Percentiles rank a stretch among this genome's conserved stretches.
Conservation (phyloP, 2,888 invertebrate species). For the Minunthozetes semirufus region DNA sequence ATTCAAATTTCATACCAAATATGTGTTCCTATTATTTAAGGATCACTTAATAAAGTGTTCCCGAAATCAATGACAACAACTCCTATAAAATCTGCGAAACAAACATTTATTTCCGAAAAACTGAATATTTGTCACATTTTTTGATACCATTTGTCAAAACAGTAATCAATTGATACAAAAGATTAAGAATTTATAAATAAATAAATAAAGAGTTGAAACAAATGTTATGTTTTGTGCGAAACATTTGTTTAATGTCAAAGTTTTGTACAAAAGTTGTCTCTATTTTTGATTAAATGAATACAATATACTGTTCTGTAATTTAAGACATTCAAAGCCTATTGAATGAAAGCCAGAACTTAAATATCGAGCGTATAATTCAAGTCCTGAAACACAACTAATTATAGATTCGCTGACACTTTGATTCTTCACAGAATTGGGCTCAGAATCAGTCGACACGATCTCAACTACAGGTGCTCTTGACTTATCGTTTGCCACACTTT, state of each 20-base stretch:
- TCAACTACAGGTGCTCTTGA: background rate
- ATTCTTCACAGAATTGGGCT: background rate
- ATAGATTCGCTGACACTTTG: constrained; percentile 15
- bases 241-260: background rate
- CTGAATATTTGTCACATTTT: no score
- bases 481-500: background rate
- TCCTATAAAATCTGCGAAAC: no score
- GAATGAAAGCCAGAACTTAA: constrained; percentile 61
- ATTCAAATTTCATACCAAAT: no score
- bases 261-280: background rate
- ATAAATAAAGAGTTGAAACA: no score
- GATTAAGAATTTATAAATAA: no score
- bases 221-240: no score
- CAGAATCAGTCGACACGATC: background rate
- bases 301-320: constrained; percentile 30
- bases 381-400: constrained; percentile 53
- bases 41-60: no score
- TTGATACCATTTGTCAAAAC: no score
- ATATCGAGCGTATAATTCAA: constrained; percentile 89
- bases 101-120: no score
- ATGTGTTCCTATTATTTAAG: no score
- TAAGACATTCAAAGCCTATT: constrained; percentile 36
- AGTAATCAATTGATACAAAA: no score
- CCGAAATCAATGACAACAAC: no score
- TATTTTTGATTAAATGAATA: constrained; percentile 1